Evolutionary conservation across 2,797 vertebrate species (phyloP).

Genomic region (Hoplostethus mediterraneus): DNA sequence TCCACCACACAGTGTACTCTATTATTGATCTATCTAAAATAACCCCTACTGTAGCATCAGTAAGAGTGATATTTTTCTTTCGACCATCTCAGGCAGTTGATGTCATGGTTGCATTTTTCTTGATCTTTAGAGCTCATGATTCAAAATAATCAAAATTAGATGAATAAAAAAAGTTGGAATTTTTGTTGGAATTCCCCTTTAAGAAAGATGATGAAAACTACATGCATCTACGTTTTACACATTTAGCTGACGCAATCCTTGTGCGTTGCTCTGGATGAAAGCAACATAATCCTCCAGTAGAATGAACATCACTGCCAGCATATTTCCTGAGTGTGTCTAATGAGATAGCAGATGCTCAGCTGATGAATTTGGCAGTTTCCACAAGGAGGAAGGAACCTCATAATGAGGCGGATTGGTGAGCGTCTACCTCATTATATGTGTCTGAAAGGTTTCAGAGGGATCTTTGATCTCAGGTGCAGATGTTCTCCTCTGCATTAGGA

Average conservation of each 20-base stretch:
- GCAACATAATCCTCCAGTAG: too few relatives aligned
- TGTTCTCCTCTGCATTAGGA: constrained; percentile 1
- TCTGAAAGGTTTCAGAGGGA: background rate
- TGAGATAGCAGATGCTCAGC: constrained; percentile 30
- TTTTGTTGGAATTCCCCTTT: background rate
- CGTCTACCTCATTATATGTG: constrained; percentile 25
- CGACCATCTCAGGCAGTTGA: too few relatives aligned
- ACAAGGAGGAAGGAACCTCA: constrained; percentile 1
- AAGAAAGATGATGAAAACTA: background rate
- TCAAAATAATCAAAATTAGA: too few relatives aligned
- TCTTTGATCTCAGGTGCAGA: constrained; percentile 22
- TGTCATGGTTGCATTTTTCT: too few relatives aligned
- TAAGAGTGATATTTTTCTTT: background rate
- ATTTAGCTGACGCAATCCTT: background rate
- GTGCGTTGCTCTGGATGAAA: too few relatives aligned
- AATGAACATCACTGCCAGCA: too few relatives aligned
- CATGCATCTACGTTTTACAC: background rate
- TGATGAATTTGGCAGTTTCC: constrained; percentile 28
- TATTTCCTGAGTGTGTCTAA: constrained; percentile 4
- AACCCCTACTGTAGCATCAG: too few relatives aligned
- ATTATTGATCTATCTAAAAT: too few relatives aligned
- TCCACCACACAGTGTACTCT: too few relatives aligned
- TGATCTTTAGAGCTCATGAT: too few relatives aligned
- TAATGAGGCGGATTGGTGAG: constrained; percentile 29
- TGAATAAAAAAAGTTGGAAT: too few relatives aligned